Evolutionary conservation across 2,888 invertebrate species (phyloP).

Genomic region (Thereva nobilitata): DNA sequence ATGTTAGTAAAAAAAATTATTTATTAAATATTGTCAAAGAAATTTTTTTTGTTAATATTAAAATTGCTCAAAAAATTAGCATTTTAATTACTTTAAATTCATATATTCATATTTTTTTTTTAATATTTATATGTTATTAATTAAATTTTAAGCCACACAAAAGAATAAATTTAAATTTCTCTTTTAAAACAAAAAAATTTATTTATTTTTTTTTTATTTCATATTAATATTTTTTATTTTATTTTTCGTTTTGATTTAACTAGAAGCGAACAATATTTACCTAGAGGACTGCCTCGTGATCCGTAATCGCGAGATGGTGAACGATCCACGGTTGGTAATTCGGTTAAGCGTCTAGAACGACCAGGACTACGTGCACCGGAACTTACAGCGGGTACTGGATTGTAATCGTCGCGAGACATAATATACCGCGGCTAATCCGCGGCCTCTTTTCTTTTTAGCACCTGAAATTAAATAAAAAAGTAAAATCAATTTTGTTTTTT

Average conservation of each 20-base stretch:
- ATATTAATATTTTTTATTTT: no score
- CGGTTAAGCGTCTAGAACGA: constrained; percentile 67
- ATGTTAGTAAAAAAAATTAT: constrained; percentile 56
- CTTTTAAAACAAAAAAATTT: no score
- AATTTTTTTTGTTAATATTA: constrained; percentile 43
- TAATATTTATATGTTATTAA: no score
- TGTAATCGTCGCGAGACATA: constrained; percentile 61
- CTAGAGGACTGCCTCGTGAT: constrained; percentile 65
- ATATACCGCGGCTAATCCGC: constrained; percentile 59
- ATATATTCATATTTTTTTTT: not conserved
- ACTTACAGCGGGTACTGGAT: constrained; percentile 65
- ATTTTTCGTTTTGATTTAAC: no score
- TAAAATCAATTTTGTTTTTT: constrained; percentile 10
- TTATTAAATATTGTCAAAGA: constrained; percentile 59
- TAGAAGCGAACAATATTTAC: constrained; percentile 52
- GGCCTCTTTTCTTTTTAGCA: constrained; percentile 45
- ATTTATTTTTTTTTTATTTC: no score
- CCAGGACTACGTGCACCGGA: constrained; percentile 67
- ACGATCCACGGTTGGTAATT: constrained; percentile 86
- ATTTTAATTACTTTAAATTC: not conserved
- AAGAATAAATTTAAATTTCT: no score
- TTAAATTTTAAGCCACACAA: no score
- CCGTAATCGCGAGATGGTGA: constrained; percentile 81
- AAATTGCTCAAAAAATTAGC: not conserved
- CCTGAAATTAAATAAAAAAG: constrained; percentile 18